Conservation (phyloP, 2,888 invertebrate genomes). For the Cheilosia vernalis region DNA sequence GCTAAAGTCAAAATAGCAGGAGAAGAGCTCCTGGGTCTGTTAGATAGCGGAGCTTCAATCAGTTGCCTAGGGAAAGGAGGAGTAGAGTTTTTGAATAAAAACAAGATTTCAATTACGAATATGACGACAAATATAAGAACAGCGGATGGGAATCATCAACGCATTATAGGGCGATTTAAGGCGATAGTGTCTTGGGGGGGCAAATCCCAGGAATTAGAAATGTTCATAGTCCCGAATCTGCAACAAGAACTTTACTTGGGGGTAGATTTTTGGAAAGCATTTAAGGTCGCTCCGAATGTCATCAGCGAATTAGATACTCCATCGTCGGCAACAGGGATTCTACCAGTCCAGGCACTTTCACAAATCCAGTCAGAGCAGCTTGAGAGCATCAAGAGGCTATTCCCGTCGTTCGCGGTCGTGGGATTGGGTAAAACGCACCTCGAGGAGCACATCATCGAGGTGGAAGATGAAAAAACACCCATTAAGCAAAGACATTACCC, state of each 20-base stretch:
- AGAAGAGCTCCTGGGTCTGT: not conserved
- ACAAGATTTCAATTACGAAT: not conserved
- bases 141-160: slow-evolving; percentile 7
- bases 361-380: no score
- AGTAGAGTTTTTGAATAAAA: not conserved
- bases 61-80: not conserved
- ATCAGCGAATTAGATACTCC: not conserved
- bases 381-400: no score
- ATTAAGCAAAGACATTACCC: no score
- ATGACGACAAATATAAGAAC: not conserved
- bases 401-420: no score
- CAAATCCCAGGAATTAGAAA: not conserved
- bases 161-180: not conserved
- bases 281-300: not conserved
- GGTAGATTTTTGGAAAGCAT: not conserved
- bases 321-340: not conserved
- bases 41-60: slow-evolving; percentile 11
- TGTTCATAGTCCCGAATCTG: not conserved
- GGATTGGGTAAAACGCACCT: no score
- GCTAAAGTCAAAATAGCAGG: slow-evolving; percentile 5
- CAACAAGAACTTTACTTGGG: not conserved
- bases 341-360: not conserved
- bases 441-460: no score
- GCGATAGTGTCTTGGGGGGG: not conserved
- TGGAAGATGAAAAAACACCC: no score